Evolutionary conservation across 1,140 invertebrate genomes (phyloP), one percentile per base, ranked within the genome.

Genomic region (Leucophenga varia): DNA sequence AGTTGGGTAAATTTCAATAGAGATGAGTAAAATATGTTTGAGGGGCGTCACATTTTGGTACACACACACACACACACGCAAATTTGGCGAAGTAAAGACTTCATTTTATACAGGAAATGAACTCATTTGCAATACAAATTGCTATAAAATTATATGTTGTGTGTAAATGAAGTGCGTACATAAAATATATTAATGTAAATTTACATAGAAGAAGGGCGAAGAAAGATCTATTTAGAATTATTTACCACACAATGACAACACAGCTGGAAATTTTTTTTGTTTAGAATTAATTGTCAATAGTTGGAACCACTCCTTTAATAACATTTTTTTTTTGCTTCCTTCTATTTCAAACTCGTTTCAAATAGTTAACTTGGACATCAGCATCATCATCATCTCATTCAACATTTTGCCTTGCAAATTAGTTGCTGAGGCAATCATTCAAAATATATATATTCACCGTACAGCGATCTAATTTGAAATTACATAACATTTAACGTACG

Each of bases 101-200:
- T 69, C 61, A 69, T 69, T 69, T 54, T 45, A 50, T 14, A 61
- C 64, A 69, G 64, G 64, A 69, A 69, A 69, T 69, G 70, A 54
- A 69, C 25, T 28, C 17, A 28, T 14, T 41, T 41, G 25, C 25
- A 69, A 69, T 48, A 22, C 42, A 45, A 38, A 56, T 49, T 50
- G 54, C 54, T 46, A 18, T 43, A 31, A 43, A 25, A 25, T 25
- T 25, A 25, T 39, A 25, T 39, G 59, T 41, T 49, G 21, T n/a
- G 22, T 28, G 31, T 21, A 49, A 41, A 37, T 54, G 59, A 54
- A 54, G 55, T 61, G 61, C 61, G 65, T 64, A 41, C 3, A 7
- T 22, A 25, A 25, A 25, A 25, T 25, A n/a, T 25, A 25, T 25
- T 25, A 25, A 6, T 25, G 22, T 25, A 25, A n/a, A n/a, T 25